Percentiles rank a stretch among this genome's conserved stretches.
These are phyloP conservation scores for Heliconius nattereri DNA, from an alignment of 1,140 invertebrate species.

Conservation along the genomic window DNA sequence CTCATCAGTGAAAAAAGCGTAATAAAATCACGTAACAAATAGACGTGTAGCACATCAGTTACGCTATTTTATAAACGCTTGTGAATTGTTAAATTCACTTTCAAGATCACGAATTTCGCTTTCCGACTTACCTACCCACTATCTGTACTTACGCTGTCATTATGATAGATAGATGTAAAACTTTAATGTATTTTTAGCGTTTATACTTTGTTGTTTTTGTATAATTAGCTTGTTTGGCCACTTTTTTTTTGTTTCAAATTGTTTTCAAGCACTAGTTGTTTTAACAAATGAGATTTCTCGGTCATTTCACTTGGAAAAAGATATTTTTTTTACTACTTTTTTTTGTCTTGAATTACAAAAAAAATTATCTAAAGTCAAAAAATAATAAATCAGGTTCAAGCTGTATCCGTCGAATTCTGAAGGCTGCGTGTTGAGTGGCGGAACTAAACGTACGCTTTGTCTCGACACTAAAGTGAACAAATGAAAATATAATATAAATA, in stretches of 20 bases:
- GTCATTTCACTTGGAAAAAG: background rate
- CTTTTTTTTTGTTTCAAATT: background rate
- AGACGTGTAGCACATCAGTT: conserved; percentile 29
- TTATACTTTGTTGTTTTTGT: background rate
- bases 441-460: no score
- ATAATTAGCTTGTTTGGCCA: background rate
- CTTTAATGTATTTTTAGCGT: background rate
- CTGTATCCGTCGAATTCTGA: no score
- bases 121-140: conserved; percentile 30
- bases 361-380: no score
- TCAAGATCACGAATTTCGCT: conserved; percentile 70
- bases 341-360: no score
- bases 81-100: conserved; percentile 54
- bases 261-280: background rate
- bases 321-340: background rate
- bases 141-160: conserved; percentile 9
- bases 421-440: no score
- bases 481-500: no score
- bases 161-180: conserved; percentile 4
- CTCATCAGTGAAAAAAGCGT: background rate
- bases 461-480: no score
- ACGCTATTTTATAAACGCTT: conserved; percentile 33
- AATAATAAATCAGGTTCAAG: no score
- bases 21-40: conserved; percentile 33
- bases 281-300: background rate